Percentiles rank a stretch among this genome's conserved stretches.
These are phyloP conservation scores for Puntigrus tetrazona DNA, from an alignment of 2,113 vertebrate species.

Conservation along the genomic window DNA sequence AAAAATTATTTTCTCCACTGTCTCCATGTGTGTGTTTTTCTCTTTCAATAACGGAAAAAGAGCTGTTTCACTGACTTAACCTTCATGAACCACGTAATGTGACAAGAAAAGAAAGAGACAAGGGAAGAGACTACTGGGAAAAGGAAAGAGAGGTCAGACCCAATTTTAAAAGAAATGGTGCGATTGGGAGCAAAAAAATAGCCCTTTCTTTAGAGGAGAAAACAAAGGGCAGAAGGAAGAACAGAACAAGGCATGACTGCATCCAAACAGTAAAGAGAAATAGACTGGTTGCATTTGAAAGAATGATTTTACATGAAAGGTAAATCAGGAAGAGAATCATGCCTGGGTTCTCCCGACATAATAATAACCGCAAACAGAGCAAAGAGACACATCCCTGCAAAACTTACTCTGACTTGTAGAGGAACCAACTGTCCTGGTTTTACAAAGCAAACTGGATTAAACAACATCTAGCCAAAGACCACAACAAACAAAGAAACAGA, in stretches of 20 bases:
- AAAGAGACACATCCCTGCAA: not conserved
- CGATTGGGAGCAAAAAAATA: not conserved
- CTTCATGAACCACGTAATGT: constrained; percentile 18
- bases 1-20: not conserved
- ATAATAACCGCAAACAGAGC: constrained; percentile 6
- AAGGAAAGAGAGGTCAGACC: constrained; percentile 36
- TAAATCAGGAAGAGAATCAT: constrained; percentile 16
- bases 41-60: not conserved
- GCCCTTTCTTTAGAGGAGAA: not conserved
- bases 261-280: constrained; percentile 47
- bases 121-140: constrained; percentile 41
- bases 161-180: constrained; percentile 35
- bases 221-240: constrained; percentile 55
- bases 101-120: constrained; percentile 56
- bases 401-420: not conserved
- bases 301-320: constrained; percentile 39
- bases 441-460: constrained; percentile 10
- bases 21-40: not conserved
- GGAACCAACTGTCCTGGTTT: not conserved
- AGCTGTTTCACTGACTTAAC: constrained; percentile 30
- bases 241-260: not conserved
- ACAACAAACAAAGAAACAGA: constrained; percentile 17
- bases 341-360: constrained; percentile 16
- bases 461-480: not conserved
- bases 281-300: constrained; percentile 23